Evolutionary conservation across 1,140 invertebrate genomes (phyloP), one percentile per base, ranked within the genome.

Genomic region (Pachyrhynchus sulphureomaculatus): DNA sequence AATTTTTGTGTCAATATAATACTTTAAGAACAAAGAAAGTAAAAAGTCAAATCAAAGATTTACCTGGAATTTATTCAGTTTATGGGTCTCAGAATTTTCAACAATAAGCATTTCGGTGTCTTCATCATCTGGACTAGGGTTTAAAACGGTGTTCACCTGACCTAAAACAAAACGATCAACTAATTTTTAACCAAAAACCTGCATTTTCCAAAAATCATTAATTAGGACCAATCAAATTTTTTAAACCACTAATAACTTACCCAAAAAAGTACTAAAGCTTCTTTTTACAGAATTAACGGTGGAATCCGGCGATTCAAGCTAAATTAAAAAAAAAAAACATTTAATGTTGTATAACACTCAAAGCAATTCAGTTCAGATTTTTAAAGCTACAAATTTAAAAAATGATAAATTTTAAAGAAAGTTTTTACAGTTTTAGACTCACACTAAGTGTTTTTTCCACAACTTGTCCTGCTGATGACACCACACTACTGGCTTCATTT

Each of bases 391-490:
- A n/a, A n/a, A n/a, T n/a, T n/a, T n/a, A n/a, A n/a, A n/a, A n/a
- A n/a, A n/a, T n/a, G n/a, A n/a, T n/a, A n/a, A n/a, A n/a, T n/a
- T n/a, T n/a, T n/a, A n/a, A n/a, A n/a, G n/a, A n/a, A n/a, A n/a
- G n/a, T n/a, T n/a, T n/a, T n/a, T n/a, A n/a, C n/a, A n/a, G n/a
- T n/a, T n/a, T n/a, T n/a, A n/a, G n/a, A 51, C 55, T 71, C 77
- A 88, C 87, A 78, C 84, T 85, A 8, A 89, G 73, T 48, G 86
- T 88, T 72, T 87, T 87, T 65, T 85, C 84, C 26, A 89, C 76
- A 21, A 81, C 83, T 54, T 78, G 81, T 6, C 85, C 84, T 2
- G 84, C 85, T 32, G 81, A 80, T 41, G 77, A 79, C 51, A 88
- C 82, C 17, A 86, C 83, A 74, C 82, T 81, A 42, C 76, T 83